Base-by-base conservation (phyloP, 1,140 invertebrate genomes). In the Drosophila biarmipes region DNA sequence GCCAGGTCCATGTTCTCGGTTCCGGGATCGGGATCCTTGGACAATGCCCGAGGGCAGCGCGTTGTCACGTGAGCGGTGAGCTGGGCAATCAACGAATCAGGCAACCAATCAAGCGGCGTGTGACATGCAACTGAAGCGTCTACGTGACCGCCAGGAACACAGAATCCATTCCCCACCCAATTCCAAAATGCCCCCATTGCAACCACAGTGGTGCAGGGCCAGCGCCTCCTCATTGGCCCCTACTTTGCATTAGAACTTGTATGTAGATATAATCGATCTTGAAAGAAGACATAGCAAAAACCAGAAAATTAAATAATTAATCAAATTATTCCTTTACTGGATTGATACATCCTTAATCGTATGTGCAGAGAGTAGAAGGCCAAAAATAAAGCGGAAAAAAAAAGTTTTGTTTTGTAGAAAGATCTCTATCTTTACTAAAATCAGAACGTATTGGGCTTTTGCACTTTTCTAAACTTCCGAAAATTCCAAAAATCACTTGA, bases 81-180 rank as follows among this genome's bases (percentile, higher is more conserved):
- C 55, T 34, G 31, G 56, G 66, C 78, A 76, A 73, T 78, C 74
- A 87, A 86, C 81, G 78, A 86, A 86, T 87, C 84, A 82, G 82
- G 82, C 84, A 87, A 87, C 74, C 79, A 87, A 87, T 87, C 82
- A 87, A 82, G 69, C 82, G 84, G 74, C 82, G 82, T 89, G 78
- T 87, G 84, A 82, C 84, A 82, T 87, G 82, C 82, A 89, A 87
- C 75, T 82, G 82, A 74, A 63, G 84, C 71, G 71, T 73, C 43
- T 77, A 86, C 82, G 84, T 89, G 84, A 73, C 73, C 75, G 55
- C 46, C 27, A 56, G 17, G 43, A 43, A 35, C 34, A 45, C 54
- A 40, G 27, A 34, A 34, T 34, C 48, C 29, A 27, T 2, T 15
- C 8, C 55, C 29, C 12, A 12, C 40, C 4, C 14, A 10, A 10